Evolutionary conservation across 2,888 invertebrate species (phyloP).

Genomic region (Dichetophora obliterata): DNA sequence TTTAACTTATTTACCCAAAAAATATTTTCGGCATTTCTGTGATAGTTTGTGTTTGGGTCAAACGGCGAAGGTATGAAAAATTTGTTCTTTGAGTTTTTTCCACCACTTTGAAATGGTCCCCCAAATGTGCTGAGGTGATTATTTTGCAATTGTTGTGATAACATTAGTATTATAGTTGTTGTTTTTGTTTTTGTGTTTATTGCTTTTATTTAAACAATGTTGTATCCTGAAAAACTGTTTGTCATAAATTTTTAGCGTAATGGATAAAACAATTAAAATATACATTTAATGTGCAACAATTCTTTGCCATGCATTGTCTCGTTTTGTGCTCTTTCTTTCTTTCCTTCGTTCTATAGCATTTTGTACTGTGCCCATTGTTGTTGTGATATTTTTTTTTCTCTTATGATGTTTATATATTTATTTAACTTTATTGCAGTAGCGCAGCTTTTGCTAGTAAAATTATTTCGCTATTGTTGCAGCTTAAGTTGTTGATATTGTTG

Average conservation of each 20-base stretch:
- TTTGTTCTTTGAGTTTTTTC: background rate
- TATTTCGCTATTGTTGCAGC: conserved; percentile 7
- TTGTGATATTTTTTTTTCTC: background rate
- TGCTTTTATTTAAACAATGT: background rate
- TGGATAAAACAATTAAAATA: background rate
- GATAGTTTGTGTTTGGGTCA: background rate
- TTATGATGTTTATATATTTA: background rate
- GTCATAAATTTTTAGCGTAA: background rate
- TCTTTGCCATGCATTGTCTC: background rate
- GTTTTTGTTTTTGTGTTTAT: conserved; percentile 17
- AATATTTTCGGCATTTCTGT: background rate
- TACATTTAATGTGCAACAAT: background rate
- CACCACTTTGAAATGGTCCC: background rate
- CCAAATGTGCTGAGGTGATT: conserved; percentile 16
- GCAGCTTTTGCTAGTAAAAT: background rate
- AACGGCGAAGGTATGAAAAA: background rate
- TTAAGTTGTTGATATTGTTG: conserved; percentile 9
- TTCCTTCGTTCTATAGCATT: background rate
- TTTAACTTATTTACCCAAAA: background rate
- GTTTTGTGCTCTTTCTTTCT: background rate
- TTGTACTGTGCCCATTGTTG: background rate
- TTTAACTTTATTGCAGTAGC: conserved; percentile 1
- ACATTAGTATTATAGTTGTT: conserved; percentile 12
- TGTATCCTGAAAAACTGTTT: background rate
- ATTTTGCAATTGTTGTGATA: conserved; percentile 26